Base-by-base conservation (phyloP, 2,797 vertebrate genomes). In the Channa striata region DNA sequence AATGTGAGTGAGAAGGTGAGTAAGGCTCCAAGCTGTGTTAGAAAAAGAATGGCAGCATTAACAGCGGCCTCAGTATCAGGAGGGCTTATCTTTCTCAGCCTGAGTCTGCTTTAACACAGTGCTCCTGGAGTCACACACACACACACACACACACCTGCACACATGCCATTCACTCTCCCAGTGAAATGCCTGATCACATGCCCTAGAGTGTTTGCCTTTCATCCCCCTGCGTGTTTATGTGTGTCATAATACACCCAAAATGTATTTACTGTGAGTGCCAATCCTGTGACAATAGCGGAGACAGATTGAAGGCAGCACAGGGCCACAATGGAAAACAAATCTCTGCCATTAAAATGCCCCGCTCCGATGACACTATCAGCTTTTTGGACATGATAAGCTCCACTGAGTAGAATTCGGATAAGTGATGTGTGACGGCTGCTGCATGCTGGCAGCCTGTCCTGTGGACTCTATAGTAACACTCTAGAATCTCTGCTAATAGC, bases 241-340 rank as follows among this genome's bases (percentile, higher is more conserved):
- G 64, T 56, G 37, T 66, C 25, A 12, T 57, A 68, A 64, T 20
- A 10, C 21, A 5, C 34, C 74, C 48, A 19, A 30, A 44, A 49
- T 54, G 50, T 61, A 63, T 77, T 67, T 73, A 50, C 44, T 39
- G 47, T 2, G 23, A 67, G 46, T 10, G 49, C 37, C 59, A 57
- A 30, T 61, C 48, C 46, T 49, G 60, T 66, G 52, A 13, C 56
- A 64, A 53, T 25, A 42, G 36, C 64, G 56, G 12, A 74, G 34
- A 49, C 52, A 58, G 73, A 70, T 25, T 57, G 48, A 49, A 69
- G 57, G 66, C 42, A 70, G 56, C 71, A 48, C 60, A n/a, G 46
- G 25, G 59, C 51, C 75, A 65, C 77, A 63, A 60, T 59, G 61
- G 72, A 58, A 82, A 78, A 80, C 67, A 81, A 81, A 82, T 77